A percentile compares a stretch with the other conserved stretches of the same genome.
phyloP scores from a whole-genome alignment of 1,140 invertebrate genomes.

The Radopholus similis region DNA sequence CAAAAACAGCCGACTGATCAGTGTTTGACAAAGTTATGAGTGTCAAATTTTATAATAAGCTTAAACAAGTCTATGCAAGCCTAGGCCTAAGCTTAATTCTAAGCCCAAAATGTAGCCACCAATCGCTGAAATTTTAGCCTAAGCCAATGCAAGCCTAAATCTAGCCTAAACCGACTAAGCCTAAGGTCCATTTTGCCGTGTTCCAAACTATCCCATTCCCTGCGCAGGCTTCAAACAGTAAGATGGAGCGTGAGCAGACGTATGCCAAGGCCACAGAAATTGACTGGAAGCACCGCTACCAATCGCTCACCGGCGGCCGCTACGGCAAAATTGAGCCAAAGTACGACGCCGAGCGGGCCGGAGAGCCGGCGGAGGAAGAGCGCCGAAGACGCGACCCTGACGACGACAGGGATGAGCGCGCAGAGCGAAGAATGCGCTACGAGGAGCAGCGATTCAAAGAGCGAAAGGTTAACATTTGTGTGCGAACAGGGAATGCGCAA shows the following conservation, averaged over 20 bases:
- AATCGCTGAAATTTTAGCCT: too few relatives aligned
- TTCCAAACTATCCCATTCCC: not conserved
- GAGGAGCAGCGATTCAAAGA: constrained; percentile 12
- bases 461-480: too few relatives aligned
- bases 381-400: constrained; percentile 1
- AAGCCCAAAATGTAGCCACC: too few relatives aligned
- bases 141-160: too few relatives aligned
- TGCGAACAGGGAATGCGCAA: not conserved
- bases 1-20: too few relatives aligned
- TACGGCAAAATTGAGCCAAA: constrained; percentile 46
- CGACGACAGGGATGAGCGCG: constrained; percentile 10
- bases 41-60: too few relatives aligned
- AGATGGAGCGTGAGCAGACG: constrained; percentile 2
- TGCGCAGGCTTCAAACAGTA: not conserved
- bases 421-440: constrained; percentile 3
- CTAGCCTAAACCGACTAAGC: too few relatives aligned
- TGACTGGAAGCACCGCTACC: constrained; percentile 52
- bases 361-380: not conserved
- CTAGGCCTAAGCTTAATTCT: too few relatives aligned
- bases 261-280: constrained; percentile 32
- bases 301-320: constrained; percentile 47
- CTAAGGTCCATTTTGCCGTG: too few relatives aligned
- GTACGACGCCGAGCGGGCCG: not conserved
- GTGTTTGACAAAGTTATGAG: too few relatives aligned
- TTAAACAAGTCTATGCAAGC: too few relatives aligned